These are phyloP conservation scores for Dynastes maya DNA, from an alignment of 2,888 invertebrate genomes.

Conservation along the genomic window DNA sequence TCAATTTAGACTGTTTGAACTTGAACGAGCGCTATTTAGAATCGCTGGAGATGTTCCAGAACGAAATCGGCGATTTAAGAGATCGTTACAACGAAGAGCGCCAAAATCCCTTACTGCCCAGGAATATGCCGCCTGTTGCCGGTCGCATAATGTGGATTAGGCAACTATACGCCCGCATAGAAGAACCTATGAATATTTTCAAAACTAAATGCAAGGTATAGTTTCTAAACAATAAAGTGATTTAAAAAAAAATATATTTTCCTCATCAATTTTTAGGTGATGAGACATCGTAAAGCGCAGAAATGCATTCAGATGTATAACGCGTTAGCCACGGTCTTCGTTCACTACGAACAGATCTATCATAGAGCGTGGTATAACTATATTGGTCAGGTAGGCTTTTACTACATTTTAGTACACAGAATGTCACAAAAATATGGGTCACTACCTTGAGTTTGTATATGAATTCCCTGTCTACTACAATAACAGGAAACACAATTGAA, in stretches of 20 bases:
- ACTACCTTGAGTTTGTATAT: background rate
- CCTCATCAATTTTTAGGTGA: constrained; percentile 65
- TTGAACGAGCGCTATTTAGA: constrained; percentile 84
- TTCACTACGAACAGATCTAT: constrained; percentile 88
- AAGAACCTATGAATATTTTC: constrained; percentile 81
- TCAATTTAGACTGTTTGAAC: constrained; percentile 81
- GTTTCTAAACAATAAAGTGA: no score
- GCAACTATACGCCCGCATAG: constrained; percentile 82
- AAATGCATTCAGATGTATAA: constrained; percentile 85
- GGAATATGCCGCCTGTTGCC: constrained; percentile 85
- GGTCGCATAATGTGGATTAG: constrained; percentile 90
- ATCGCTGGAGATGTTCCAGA: constrained; percentile 78
- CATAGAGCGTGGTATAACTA: constrained; percentile 87
- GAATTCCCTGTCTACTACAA: no score
- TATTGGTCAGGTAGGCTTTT: constrained; percentile 76
- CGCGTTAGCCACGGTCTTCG: constrained; percentile 83
- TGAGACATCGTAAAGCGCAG: constrained; percentile 79
- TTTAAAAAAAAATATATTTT: background rate
- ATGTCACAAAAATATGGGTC: background rate
- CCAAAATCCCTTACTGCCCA: constrained; percentile 80
- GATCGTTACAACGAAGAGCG: constrained; percentile 87
- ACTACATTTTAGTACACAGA: background rate
- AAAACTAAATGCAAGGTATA: constrained; percentile 66
- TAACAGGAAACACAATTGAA: no score
- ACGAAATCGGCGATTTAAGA: constrained; percentile 80